Percentiles rank a stretch among this genome's conserved stretches.
These are phyloP conservation scores for Apamea crenata DNA, from an alignment of 2,888 invertebrate species.

Conservation along the genomic window DNA sequence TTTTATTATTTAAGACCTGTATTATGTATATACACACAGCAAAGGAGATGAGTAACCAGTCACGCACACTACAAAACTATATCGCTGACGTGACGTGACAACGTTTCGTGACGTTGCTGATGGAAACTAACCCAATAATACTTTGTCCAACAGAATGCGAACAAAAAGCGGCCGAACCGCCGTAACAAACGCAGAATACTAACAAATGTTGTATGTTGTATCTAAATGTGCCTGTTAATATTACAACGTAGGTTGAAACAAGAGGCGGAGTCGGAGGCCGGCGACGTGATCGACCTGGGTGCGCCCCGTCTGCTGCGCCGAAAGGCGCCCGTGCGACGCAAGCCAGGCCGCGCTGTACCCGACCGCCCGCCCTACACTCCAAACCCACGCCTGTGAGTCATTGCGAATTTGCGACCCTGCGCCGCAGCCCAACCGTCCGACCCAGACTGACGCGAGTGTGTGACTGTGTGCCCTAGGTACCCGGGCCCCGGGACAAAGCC, in stretches of 20 bases:
- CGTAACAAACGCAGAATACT: too few species aligned
- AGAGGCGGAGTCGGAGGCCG: conserved; percentile 53
- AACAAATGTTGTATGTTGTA: too few species aligned
- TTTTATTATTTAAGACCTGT: too few species aligned
- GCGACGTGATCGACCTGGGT: conserved; percentile 75
- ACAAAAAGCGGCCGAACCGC: too few species aligned
- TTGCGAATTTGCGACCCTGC: not conserved
- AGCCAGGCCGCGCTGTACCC: conserved; percentile 2
- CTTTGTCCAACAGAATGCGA: too few species aligned
- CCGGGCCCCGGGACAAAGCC: conserved; percentile 68
- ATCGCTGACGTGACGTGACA: too few species aligned
- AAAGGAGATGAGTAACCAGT: too few species aligned
- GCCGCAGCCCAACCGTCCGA: not conserved
- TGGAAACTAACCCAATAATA: too few species aligned
- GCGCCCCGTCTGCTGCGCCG: conserved; percentile 64
- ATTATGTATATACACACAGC: too few species aligned
- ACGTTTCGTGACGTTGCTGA: too few species aligned
- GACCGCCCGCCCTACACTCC: conserved; percentile 70
- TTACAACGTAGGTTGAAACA: conserved; percentile 5
- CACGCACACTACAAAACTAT: too few species aligned
- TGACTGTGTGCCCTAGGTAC: conserved; percentile 67
- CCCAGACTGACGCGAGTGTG: not conserved
- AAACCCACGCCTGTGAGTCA: conserved; percentile 81
- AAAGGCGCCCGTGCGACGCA: conserved; percentile 53
- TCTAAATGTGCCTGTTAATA: not conserved